phyloP scores from a whole-genome alignment of 2,797 vertebrate genomes.

The Chiroxiphia lanceolata region DNA sequence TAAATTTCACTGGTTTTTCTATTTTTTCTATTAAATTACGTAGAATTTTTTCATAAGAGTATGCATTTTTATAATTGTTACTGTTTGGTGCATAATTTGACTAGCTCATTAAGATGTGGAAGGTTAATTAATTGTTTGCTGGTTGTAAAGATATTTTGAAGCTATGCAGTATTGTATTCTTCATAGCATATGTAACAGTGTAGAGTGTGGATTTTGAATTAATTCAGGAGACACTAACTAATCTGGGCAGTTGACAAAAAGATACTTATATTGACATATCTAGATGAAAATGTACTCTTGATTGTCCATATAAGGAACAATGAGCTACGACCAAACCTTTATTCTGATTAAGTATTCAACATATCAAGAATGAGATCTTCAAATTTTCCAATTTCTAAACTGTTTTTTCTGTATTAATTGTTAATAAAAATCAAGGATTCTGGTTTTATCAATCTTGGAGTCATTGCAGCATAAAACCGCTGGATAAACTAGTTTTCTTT shows the following conservation, averaged over 20 bases:
- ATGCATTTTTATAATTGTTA: background rate
- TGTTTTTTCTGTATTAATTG: background rate
- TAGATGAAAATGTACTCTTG: slow-evolving; percentile 77
- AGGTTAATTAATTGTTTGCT: background rate
- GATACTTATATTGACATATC: slow-evolving; percentile 69
- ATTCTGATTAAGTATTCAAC: slow-evolving; percentile 14
- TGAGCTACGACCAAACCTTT: slow-evolving; percentile 49
- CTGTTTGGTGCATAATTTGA: background rate
- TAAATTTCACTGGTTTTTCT: rapidly evolving
- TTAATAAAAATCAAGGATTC: background rate
- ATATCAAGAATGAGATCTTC: slow-evolving; percentile 60
- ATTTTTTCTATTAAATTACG: background rate
- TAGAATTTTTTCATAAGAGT: background rate
- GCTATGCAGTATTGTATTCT: background rate
- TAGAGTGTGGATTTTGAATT: background rate
- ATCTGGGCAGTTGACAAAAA: slow-evolving; percentile 74
- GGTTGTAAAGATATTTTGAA: background rate
- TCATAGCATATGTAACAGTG: background rate
- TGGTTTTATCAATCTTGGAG: background rate
- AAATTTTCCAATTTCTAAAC: background rate
- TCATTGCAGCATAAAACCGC: background rate
- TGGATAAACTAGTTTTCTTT: background rate
- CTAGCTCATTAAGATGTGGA: background rate
- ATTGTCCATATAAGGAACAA: slow-evolving; percentile 81
- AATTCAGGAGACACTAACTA: slow-evolving; percentile 66